Percentiles rank a stretch among this genome's conserved stretches.
phyloP scores from a whole-genome alignment of 2,113 vertebrate species.

The Corydoras maculifer region DNA sequence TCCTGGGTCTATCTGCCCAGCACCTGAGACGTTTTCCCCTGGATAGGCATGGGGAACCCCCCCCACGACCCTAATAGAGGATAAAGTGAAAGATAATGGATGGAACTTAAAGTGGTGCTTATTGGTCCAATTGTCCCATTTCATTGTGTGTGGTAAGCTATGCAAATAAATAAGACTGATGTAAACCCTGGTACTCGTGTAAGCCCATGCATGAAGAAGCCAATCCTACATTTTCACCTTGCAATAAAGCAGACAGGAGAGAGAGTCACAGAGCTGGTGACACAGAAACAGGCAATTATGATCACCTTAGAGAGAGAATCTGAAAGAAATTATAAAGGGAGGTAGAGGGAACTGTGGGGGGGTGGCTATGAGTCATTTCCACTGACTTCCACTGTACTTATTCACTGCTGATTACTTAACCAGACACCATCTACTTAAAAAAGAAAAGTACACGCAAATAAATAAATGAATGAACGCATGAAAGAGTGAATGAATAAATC shows the following conservation, averaged over 20 bases:
- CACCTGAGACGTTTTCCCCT: too few species aligned
- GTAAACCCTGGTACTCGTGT: background rate
- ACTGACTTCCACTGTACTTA: background rate
- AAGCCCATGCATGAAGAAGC: background rate
- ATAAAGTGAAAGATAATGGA: too few species aligned
- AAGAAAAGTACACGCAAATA: background rate
- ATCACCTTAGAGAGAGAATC: background rate
- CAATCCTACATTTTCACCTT: background rate
- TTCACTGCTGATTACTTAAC: too few species aligned
- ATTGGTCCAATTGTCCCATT: too few species aligned
- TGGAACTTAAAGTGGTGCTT: too few species aligned
- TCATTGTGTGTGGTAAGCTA: background rate
- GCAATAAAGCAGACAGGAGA: background rate
- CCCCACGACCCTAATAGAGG: too few species aligned
- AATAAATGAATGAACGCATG: too few species aligned
- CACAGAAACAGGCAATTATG: background rate
- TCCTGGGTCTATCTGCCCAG: too few species aligned
- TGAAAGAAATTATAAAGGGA: background rate
- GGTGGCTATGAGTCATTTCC: background rate
- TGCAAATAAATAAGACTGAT: background rate
- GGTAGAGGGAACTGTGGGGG: background rate
- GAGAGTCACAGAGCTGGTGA: background rate
- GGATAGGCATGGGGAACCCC: too few species aligned
- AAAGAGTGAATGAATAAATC: too few species aligned
- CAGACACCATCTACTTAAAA: background rate